Conservation (phyloP, 2,888 invertebrate genomes). For the Tholera decimalis region DNA sequence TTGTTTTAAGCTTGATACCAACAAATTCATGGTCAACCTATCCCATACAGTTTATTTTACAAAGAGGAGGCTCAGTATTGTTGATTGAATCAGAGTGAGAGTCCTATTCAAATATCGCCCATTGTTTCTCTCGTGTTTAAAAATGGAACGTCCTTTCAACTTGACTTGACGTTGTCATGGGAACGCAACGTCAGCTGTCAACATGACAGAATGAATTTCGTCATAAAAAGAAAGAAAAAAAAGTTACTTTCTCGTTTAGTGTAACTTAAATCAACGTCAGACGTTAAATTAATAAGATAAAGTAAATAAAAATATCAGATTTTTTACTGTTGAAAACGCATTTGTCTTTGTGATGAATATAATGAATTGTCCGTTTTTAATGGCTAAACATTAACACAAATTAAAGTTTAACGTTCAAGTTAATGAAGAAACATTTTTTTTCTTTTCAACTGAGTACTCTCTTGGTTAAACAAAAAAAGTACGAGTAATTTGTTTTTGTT, state of each 20-base stretch:
- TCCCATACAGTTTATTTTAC: conserved; percentile 63
- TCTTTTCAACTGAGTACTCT: conserved; percentile 36
- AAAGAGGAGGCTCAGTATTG: conserved; percentile 76
- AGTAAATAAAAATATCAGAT: conserved; percentile 29
- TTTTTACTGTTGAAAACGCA: conserved; percentile 44
- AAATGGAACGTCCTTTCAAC: conserved; percentile 80
- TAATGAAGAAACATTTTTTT: conserved; percentile 57
- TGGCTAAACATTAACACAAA: conserved; percentile 61
- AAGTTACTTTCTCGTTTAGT: conserved; percentile 43
- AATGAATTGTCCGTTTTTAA: conserved; percentile 48
- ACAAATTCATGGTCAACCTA: conserved; percentile 40
- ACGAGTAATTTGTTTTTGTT: conserved; percentile 60
- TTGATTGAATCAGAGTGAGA: conserved; percentile 83
- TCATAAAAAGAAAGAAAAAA: conserved; percentile 37
- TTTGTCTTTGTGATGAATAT: conserved; percentile 55
- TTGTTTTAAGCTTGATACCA: not conserved
- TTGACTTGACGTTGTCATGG: conserved; percentile 71
- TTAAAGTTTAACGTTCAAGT: conserved; percentile 56
- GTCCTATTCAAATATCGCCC: conserved; percentile 82
- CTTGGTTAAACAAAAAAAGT: conserved; percentile 58
- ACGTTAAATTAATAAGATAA: conserved; percentile 36
- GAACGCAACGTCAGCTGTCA: conserved; percentile 75
- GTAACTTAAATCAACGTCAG: conserved; percentile 47
- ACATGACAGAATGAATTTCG: conserved; percentile 66
- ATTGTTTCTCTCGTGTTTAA: conserved; percentile 83